These are phyloP conservation scores for Elachura formosa DNA, from an alignment of 2,113 vertebrate species.

Conservation along the genomic window DNA sequence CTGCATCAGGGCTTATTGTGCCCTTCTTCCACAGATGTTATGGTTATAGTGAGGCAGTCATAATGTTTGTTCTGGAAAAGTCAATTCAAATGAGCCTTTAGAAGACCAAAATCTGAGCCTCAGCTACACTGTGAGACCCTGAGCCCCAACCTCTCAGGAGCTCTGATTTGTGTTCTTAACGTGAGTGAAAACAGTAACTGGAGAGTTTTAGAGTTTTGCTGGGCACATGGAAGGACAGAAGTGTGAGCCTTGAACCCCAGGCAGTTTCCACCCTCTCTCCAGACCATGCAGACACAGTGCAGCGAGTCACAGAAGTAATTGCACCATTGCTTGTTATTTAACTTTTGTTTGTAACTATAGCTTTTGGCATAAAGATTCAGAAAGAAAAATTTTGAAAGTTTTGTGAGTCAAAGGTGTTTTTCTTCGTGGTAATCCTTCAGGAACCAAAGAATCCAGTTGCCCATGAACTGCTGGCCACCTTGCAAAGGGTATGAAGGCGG, in stretches of 20 bases:
- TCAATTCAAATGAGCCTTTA: not conserved
- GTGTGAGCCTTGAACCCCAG: not conserved
- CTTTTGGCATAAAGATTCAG: not conserved
- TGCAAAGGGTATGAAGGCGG: not conserved
- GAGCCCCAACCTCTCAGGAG: not conserved
- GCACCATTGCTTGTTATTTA: not conserved
- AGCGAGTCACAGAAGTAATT: not conserved
- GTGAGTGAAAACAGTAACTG: accelerated
- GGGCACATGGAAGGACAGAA: not conserved
- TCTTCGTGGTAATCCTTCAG: not conserved
- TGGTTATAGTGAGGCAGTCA: not conserved
- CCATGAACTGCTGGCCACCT: not conserved
- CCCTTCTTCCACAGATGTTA: not conserved
- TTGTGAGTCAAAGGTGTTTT: not conserved
- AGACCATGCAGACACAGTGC: not conserved
- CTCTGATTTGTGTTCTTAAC: not conserved
- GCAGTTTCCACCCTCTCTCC: not conserved
- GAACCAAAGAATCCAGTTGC: not conserved
- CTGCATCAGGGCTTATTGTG: not conserved
- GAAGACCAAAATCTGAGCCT: not conserved
- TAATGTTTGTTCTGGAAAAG: not conserved
- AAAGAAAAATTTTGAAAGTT: not conserved
- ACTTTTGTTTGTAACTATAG: not conserved
- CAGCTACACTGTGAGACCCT: not conserved
- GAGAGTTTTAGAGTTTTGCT: not conserved